Conservation (phyloP, 2,113 vertebrate genomes). For the Nothocercus julius region DNA sequence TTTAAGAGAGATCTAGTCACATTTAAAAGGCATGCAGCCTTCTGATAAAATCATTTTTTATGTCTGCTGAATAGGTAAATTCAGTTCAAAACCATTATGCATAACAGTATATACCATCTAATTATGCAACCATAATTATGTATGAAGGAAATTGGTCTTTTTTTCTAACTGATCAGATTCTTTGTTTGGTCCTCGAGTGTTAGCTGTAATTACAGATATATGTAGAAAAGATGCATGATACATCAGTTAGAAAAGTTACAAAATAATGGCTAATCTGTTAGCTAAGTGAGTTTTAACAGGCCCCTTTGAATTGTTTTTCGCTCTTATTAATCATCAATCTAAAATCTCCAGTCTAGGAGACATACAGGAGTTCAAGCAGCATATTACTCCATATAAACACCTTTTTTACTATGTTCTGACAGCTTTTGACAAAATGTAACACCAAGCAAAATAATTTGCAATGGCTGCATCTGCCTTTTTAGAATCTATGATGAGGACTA, state of each 20-base stretch:
- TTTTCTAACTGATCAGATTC: not conserved
- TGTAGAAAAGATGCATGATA: not conserved
- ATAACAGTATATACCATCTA: not conserved
- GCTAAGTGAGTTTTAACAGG: not conserved
- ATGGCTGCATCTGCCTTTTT: slow-evolving; percentile 62
- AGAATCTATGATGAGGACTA: slow-evolving; percentile 25
- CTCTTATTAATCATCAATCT: not conserved
- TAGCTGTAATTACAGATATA: not conserved
- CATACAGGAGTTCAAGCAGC: slow-evolving; percentile 44
- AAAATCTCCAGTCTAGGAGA: slow-evolving; percentile 12
- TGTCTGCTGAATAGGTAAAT: no score
- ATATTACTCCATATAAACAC: slow-evolving; percentile 54
- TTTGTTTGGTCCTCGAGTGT: not conserved
- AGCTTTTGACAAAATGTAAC: slow-evolving; percentile 67
- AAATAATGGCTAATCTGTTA: not conserved
- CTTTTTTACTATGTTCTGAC: slow-evolving; percentile 57
- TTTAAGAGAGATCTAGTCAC: not conserved
- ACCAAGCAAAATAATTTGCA: slow-evolving; percentile 56
- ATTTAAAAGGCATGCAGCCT: not conserved
- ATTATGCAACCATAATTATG: not conserved
- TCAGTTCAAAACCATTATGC: not conserved
- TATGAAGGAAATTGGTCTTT: not conserved
- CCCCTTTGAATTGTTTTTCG: not conserved
- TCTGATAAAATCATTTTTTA: not conserved
- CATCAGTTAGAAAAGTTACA: not conserved